Percentiles rank a stretch among this genome's conserved stretches.
Evolutionary conservation across 2,888 invertebrate genomes (phyloP).

Genomic region (Cancer borealis): DNA sequence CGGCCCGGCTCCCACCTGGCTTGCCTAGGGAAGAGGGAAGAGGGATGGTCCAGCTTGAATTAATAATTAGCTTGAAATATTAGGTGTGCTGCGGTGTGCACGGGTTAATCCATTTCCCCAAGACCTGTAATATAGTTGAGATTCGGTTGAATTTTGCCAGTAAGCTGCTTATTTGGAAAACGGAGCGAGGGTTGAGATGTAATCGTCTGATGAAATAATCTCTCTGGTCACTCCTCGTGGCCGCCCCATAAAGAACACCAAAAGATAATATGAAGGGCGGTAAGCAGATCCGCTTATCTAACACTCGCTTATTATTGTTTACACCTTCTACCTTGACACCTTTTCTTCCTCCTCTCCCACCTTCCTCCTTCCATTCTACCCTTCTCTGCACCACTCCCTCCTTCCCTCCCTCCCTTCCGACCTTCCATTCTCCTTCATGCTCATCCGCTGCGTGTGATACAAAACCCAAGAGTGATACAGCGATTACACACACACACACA

Average conservation of each 20-base stretch:
- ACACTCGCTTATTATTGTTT: constrained; percentile 29
- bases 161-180: constrained; percentile 35
- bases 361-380: background rate
- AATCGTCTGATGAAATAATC: constrained; percentile 58
- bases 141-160: constrained; percentile 46
- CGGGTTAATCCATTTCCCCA: constrained; percentile 51
- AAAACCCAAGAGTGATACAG: background rate
- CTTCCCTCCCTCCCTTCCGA: background rate
- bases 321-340: background rate
- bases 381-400: background rate
- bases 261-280: constrained; percentile 53
- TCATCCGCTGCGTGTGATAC: background rate
- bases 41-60: constrained; percentile 42
- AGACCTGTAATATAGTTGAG: constrained; percentile 46
- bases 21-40: constrained; percentile 13
- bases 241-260: constrained; percentile 1
- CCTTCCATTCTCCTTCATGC: background rate
- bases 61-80: constrained; percentile 60
- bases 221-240: constrained; percentile 37
- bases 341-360: background rate
- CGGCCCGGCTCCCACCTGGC: constrained; percentile 23
- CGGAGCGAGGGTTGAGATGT: constrained; percentile 22
- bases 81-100: constrained; percentile 15
- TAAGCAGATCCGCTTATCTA: constrained; percentile 53
- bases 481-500: constrained; percentile 14